Base-by-base conservation (phyloP, 2,113 vertebrate genomes). In the Calidris pugnax region DNA sequence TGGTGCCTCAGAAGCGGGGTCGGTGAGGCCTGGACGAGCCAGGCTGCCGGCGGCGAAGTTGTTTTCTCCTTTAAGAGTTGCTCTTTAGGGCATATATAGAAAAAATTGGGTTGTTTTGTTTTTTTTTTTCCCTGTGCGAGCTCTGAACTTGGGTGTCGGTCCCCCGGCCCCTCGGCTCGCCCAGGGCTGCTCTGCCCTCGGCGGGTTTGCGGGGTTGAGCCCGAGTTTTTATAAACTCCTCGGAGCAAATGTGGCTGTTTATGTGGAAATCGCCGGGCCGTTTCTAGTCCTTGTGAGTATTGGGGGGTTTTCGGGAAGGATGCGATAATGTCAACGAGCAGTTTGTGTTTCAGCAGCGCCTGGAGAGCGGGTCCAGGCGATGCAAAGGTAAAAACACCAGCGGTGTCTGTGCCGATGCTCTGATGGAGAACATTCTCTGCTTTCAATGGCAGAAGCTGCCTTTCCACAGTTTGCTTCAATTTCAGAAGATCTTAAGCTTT, bases 231-330 rank as follows among this genome's bases (percentile, higher is more conserved):
- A 2, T 7, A 4, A 55, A 24, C 57, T 67, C 56, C 26, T 50
- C 47, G 0, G 71, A 27, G 72, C 83, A 15, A 71, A 9, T 53
- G 7, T 3, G 35, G 3, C 24, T 12, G 12, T 10, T 68, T 4
- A 9, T 16, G 66, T 35, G 13, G 60, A 16, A 73, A 60, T 24
- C 1, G 27, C 21, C 27, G 1, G 15, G 67, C 39, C 6, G 16
- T 14, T 53, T 43, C 8, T 9, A 23, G 59, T 2, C 39, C 55
- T n/a, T 1, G 0, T 2, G 9, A 57, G 53, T 10, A 0, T 6
- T 12, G 12, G 5, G 5, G 26, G 45, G 6, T n/a, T 47, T 76
- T 48, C 1, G 39, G 56, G 55, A 71, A n/a, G 47, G 86, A 26
- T 57, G 79, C 2, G 66, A 1, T 43, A 11, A 39, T 3, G 14